Base-by-base conservation (phyloP, 2,113 vertebrate genomes). In the Dicrurus megarhynchus region DNA sequence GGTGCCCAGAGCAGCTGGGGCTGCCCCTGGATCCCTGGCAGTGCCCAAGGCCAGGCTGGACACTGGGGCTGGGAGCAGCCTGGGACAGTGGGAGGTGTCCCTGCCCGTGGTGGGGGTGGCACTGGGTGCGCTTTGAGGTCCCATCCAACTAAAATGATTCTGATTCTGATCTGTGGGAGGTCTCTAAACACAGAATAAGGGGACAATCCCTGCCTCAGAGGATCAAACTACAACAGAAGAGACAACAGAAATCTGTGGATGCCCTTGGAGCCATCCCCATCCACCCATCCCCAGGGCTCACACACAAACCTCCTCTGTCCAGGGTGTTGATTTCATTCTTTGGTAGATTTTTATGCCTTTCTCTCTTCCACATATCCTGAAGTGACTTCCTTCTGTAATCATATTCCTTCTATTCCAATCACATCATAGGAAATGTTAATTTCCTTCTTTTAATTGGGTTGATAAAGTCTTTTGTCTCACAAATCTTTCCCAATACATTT, bases 361-460 rank as follows among this genome's bases (percentile, higher is more conserved):
- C 39, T 23, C 57, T 32, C 55, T 49, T 65, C 16, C 33, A 7
- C 35, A 17, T 78, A 67, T 27, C 73, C 81, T 84, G 47, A 35
- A 71, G 70, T 60, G 49, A 85, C 79, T 93, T 91, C 90, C 52
- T 81, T 82, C 49, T 70, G 39, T 95, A 93, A 79, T 95, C 63
- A 7, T 37, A 87, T 71, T 71, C 78, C 49, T 89, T 57, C 84
- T 56, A 56, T 91, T 95, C 78, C 19, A 52, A 2, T 94, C 87
- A 73, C 78, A 68, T 82, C 26, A 9, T 41, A 33, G 35, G 37
- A 89, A 91, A 76, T 56, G 74, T 87, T 97, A 50, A 94, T 96
- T 94, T 96, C 90, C 92, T 90, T 32, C 82, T 41, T 91, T 76
- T 95, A 96, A 96, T 93, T 90, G 92, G 61, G 24, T 79, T 90